These are phyloP conservation scores for Ceratosolen solmsi DNA, from an alignment of 1,140 invertebrate genomes.

Conservation along the genomic window DNA sequence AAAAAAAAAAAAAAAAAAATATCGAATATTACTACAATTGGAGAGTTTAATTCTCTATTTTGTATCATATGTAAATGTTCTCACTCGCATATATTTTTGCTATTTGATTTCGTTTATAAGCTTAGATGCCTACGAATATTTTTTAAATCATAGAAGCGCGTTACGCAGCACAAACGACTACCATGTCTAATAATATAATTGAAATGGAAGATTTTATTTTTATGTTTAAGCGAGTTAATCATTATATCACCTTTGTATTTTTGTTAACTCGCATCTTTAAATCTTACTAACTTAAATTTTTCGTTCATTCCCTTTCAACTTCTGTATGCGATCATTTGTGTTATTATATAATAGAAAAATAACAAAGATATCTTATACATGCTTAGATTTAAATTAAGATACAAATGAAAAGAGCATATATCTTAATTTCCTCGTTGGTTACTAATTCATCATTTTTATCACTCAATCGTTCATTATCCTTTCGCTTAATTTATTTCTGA, in stretches of 20 bases:
- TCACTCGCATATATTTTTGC: neutral
- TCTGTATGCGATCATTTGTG: neutral
- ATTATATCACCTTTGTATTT: constrained; percentile 21
- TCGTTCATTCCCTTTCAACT: constrained; percentile 6
- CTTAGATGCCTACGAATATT: constrained; percentile 43
- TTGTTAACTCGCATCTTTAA: neutral
- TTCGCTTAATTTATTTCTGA: neutral
- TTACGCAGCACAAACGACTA: neutral
- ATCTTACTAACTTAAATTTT: neutral
- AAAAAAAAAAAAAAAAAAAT: constrained; percentile 31
- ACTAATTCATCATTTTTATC: constrained; percentile 22
- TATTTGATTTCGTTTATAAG: neutral
- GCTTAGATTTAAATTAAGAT: constrained; percentile 60
- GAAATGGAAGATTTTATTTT: constrained; percentile 20
- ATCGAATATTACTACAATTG: constrained; percentile 23
- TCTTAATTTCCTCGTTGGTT: constrained; percentile 48
- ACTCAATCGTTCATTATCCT: neutral
- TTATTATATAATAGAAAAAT: neutral
- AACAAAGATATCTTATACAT: constrained; percentile 39
- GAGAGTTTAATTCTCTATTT: constrained; percentile 7
- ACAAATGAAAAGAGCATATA: constrained; percentile 60
- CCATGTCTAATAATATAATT: neutral
- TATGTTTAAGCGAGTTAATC: constrained; percentile 5
- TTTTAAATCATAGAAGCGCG: constrained; percentile 35
- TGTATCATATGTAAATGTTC: neutral